phyloP scores from a whole-genome alignment of 2,797 vertebrate species.

The Neoniphon sammara region DNA sequence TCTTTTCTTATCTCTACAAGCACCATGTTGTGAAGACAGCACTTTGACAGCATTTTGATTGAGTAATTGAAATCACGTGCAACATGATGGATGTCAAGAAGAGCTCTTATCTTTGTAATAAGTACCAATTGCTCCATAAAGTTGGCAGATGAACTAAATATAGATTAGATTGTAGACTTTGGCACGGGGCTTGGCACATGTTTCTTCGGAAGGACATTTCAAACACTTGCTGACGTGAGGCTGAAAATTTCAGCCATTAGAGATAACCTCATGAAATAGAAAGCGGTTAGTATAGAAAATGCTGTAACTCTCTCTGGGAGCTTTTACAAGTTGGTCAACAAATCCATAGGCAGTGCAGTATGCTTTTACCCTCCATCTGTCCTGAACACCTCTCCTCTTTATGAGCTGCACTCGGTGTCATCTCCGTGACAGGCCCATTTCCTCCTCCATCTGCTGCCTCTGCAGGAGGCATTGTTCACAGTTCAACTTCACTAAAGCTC shows the following conservation, averaged over 20 bases:
- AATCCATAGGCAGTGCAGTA: neutral
- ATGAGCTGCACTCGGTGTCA: slow-evolving; percentile 22
- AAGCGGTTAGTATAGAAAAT: slow-evolving; percentile 10
- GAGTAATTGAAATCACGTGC: slow-evolving; percentile 10
- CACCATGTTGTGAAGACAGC: neutral
- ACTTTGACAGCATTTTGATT: neutral
- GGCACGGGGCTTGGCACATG: slow-evolving; percentile 13
- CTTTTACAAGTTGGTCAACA: slow-evolving; percentile 65
- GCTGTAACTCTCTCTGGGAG: neutral
- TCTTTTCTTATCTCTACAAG: neutral
- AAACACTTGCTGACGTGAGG: neutral
- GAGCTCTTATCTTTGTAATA: slow-evolving; percentile 60
- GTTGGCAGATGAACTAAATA: slow-evolving; percentile 11
- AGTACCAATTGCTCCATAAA: slow-evolving; percentile 41
- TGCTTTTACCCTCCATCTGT: slow-evolving; percentile 34
- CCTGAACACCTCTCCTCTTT: slow-evolving; percentile 34
- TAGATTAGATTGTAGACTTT: slow-evolving; percentile 43
- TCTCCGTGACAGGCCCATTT: slow-evolving; percentile 31
- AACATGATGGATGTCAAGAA: neutral
- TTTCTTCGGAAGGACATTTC: neutral
- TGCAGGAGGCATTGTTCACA: slow-evolving; percentile 22
- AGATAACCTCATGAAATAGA: slow-evolving; percentile 17
- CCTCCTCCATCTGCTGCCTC: slow-evolving; percentile 30
- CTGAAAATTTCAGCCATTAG: neutral
- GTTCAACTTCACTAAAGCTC: slow-evolving; percentile 1